These are phyloP conservation scores for Euthynnus affinis DNA, from an alignment of 2,797 vertebrate genomes.

Conservation along the genomic window DNA sequence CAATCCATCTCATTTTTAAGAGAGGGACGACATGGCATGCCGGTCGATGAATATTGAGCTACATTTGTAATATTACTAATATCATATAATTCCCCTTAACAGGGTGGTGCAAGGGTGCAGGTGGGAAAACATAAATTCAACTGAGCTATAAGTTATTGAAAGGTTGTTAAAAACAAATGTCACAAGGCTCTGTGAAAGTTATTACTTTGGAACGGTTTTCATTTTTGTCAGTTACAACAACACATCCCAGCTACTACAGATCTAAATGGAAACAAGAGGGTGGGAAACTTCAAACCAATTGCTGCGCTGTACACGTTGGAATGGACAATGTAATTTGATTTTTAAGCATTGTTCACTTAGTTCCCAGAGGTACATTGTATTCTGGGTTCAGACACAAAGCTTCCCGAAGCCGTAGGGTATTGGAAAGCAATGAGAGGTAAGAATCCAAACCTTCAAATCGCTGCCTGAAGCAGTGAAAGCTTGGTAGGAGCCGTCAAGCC, in stretches of 20 bases:
- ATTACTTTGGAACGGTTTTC: conserved; percentile 41
- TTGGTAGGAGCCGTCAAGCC: conserved; percentile 68
- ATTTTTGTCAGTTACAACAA: conserved; percentile 4
- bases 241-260: conserved; percentile 8
- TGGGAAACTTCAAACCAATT: conserved; percentile 8
- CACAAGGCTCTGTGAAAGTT: conserved; percentile 36
- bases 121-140: conserved; percentile 67
- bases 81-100: conserved; percentile 77
- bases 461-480: conserved; percentile 53
- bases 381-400: conserved; percentile 42
- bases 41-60: conserved; percentile 83
- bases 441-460: conserved; percentile 70
- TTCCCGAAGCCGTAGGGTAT: conserved; percentile 29
- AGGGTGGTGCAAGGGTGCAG: conserved; percentile 47
- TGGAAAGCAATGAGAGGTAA: conserved; percentile 57
- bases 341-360: conserved; percentile 48
- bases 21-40: conserved; percentile 63
- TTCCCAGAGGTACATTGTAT: conserved; percentile 41
- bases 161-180: conserved; percentile 52
- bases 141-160: conserved; percentile 45
- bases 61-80: conserved; percentile 85
- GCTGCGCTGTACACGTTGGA: background rate
- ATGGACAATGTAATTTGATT: conserved; percentile 46
- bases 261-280: conserved; percentile 7
- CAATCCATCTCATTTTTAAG: conserved; percentile 82